A percentile compares a stretch with the other conserved stretches of the same genome.
phyloP scores from a whole-genome alignment of 2,888 invertebrate species.

The Caradrina kadenii region DNA sequence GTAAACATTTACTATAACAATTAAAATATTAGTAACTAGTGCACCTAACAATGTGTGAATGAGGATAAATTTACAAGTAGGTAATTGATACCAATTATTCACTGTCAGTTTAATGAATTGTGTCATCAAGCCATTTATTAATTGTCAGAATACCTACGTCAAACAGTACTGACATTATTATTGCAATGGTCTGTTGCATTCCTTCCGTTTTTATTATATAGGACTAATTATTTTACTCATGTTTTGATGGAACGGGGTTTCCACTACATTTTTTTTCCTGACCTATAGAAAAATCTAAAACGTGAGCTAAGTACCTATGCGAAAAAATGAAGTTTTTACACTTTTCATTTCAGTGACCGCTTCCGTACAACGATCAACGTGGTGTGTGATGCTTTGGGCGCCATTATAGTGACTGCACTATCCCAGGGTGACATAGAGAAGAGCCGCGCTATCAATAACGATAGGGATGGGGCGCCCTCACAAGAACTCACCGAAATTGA shows the following conservation, averaged over 20 bases:
- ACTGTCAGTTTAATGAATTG: constrained; percentile 13
- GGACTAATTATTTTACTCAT: too few species aligned
- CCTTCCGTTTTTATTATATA: too few species aligned
- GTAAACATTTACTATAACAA: not conserved
- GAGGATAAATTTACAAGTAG: constrained; percentile 22
- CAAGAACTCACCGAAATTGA: constrained; percentile 93
- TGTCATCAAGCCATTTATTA: constrained; percentile 4
- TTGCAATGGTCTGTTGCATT: not conserved
- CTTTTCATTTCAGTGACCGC: constrained; percentile 92
- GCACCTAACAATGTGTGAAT: constrained; percentile 3
- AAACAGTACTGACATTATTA: not conserved
- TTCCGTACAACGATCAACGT: constrained; percentile 98
- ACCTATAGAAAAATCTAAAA: too few species aligned
- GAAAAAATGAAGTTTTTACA: not conserved
- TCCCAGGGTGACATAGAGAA: constrained; percentile 93
- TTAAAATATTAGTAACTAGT: not conserved
- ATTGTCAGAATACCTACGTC: not conserved
- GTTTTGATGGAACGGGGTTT: too few species aligned
- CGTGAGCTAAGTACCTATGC: too few species aligned
- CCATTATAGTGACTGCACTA: constrained; percentile 96
- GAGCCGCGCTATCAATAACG: constrained; percentile 82
- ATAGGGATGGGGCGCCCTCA: constrained; percentile 87
- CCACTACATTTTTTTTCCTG: too few species aligned
- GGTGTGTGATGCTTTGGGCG: constrained; percentile 98
- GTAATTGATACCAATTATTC: constrained; percentile 9